Conservation (phyloP, 2,888 invertebrate genomes). For the Urechis unicinctus region DNA sequence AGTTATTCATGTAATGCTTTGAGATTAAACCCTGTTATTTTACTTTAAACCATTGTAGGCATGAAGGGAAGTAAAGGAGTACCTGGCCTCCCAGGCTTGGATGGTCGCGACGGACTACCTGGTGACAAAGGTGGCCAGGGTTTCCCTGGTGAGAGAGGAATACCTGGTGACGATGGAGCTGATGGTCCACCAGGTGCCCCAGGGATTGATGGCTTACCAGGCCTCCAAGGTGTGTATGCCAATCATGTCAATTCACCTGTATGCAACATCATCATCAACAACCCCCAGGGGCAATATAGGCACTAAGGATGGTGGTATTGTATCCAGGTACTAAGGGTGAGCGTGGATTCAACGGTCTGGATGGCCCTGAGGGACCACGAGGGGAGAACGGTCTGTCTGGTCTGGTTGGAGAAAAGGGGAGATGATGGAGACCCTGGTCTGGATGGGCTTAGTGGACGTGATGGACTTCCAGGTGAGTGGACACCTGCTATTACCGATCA, state of each 20-base stretch:
- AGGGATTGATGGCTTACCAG: too few species aligned
- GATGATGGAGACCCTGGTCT: slow-evolving; percentile 12
- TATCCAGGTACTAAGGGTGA: not conserved
- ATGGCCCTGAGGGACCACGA: not conserved
- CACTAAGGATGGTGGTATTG: too few species aligned
- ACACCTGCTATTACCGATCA: not conserved
- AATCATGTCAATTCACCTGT: too few species aligned
- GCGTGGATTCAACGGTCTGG: not conserved
- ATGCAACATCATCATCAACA: too few species aligned
- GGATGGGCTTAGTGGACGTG: slow-evolving; percentile 10
- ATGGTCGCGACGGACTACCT: slow-evolving; percentile 3
- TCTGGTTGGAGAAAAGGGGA: slow-evolving; percentile 13
- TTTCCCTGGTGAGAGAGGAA: not conserved
- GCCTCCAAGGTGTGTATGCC: too few species aligned
- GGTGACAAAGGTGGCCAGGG: not conserved
- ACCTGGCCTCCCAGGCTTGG: slow-evolving; percentile 5
- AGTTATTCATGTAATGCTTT: too few species aligned
- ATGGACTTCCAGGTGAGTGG: slow-evolving; percentile 10
- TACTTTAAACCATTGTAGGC: too few species aligned
- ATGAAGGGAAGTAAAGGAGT: too few species aligned
- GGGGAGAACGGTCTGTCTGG: slow-evolving; percentile 4
- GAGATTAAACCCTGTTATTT: too few species aligned
- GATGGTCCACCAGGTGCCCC: not conserved
- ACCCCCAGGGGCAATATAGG: too few species aligned
- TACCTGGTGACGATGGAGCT: not conserved